Evolutionary conservation across 1,140 invertebrate genomes (phyloP), one percentile per base, ranked within the genome.

Genomic region (Scaptomyza hsui): DNA sequence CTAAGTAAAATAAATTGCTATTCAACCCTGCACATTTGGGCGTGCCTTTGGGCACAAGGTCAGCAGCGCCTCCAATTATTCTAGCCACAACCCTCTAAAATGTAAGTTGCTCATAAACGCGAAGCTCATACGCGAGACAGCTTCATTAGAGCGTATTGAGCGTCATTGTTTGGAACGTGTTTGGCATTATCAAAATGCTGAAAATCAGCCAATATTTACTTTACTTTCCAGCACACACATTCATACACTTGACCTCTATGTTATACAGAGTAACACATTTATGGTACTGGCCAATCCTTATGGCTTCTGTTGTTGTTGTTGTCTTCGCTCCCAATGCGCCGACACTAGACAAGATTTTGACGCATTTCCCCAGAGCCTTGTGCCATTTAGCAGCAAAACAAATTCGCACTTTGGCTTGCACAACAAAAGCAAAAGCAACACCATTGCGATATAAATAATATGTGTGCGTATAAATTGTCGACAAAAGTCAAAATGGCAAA

Each of bases 301-400:
- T 67, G 42, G 51, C 51, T 44, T 77, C 53, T 52, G 12, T 35
- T 35, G 12, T 37, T n/a, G 3, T n/a, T 37, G 77, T 62, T 48
- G 45, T 63, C 32, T 41, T 62, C 35, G 57, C 7, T 76, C 62
- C 77, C 81, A 77, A 26, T 59, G 70, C 78, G 77, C 73, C 55
- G 57, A 18, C 81, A 86, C 73, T 77, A 69, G 73, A 76, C 77
- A 81, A 63, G 73, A 77, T 86, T 85, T 86, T 86, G 81, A 85
- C 81, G 78, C 81, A 85, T 85, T 85, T 85, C 81, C 81, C 81
- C 65, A 77, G 81, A 85, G 81, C 82, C 81, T 86, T 85, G 81
- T 85, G 81, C 81, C 81, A 86, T 85, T 85, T 85, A 85, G 81
- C 81, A 74, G 69, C 75, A 86, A 70, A 85, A 85, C 81, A 85